These are phyloP conservation scores for Passer domesticus DNA, from an alignment of 2,113 vertebrate genomes.

Conservation along the genomic window DNA sequence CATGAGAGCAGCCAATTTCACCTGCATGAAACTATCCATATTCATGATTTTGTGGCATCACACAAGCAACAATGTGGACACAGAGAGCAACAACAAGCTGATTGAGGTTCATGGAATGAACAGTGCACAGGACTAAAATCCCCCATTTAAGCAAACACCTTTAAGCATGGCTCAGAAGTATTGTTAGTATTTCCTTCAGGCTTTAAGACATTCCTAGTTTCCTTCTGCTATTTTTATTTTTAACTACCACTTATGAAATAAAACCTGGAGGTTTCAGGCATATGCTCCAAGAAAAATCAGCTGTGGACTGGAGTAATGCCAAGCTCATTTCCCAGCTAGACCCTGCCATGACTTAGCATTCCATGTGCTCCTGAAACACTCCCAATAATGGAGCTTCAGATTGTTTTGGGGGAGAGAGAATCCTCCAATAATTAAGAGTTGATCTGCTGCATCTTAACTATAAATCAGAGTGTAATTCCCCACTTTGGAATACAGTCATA, in stretches of 20 bases:
- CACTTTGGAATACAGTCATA: neutral
- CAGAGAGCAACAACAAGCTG: neutral
- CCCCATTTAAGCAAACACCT: neutral
- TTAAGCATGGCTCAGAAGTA: neutral
- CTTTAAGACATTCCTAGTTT: neutral
- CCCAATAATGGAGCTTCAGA: rapidly evolving
- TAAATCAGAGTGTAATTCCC: neutral
- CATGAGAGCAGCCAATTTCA: neutral
- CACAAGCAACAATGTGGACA: neutral
- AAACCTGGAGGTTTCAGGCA: neutral
- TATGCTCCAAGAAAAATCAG: neutral
- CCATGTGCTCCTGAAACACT: neutral
- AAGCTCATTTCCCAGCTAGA: neutral
- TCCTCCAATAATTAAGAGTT: neutral
- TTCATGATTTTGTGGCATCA: neutral
- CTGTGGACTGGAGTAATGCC: neutral
- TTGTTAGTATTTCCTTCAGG: neutral
- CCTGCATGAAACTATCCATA: neutral
- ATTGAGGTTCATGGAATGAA: neutral
- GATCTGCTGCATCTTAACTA: neutral
- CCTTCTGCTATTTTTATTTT: neutral
- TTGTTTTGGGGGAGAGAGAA: neutral
- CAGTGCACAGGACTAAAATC: neutral
- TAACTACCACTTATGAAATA: neutral
- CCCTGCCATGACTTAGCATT: neutral